Percentiles rank a stretch among this genome's conserved stretches.
Conservation (phyloP, 2,113 vertebrate species). For the Orthonyx spaldingii region DNA sequence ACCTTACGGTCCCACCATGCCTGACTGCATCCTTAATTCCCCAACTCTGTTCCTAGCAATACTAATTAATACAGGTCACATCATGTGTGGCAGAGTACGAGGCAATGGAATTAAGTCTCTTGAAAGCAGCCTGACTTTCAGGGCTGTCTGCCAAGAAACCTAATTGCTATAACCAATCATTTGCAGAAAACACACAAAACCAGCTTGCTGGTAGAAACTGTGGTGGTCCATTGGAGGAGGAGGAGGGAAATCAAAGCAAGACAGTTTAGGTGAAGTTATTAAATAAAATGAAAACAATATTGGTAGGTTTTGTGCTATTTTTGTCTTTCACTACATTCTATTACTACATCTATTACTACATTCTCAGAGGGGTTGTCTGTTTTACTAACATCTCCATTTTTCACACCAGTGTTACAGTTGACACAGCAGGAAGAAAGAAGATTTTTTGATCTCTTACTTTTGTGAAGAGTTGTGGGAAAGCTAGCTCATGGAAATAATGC, state of each 20-base stretch:
- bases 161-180: neutral
- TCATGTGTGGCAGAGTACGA: neutral
- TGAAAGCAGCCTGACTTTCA: neutral
- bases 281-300: neutral
- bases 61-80: neutral
- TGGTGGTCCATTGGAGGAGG: neutral
- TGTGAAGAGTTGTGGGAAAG: neutral
- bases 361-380: neutral
- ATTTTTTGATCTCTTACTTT: neutral
- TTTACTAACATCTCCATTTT: neutral
- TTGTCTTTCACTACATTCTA: too few species aligned
- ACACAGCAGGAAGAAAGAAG: neutral
- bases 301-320: neutral
- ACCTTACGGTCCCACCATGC: neutral
- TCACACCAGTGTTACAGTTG: neutral
- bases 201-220: neutral
- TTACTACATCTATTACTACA: neutral
- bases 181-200: neutral
- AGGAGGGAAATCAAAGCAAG: neutral
- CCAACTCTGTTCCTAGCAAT: neutral
- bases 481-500: neutral
- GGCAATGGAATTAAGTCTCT: neutral
- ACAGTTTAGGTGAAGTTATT: neutral
- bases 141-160: conserved; percentile 15
- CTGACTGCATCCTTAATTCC: neutral